phyloP scores from a whole-genome alignment of 2,113 vertebrate species.

The Hemichromis elongatus region DNA sequence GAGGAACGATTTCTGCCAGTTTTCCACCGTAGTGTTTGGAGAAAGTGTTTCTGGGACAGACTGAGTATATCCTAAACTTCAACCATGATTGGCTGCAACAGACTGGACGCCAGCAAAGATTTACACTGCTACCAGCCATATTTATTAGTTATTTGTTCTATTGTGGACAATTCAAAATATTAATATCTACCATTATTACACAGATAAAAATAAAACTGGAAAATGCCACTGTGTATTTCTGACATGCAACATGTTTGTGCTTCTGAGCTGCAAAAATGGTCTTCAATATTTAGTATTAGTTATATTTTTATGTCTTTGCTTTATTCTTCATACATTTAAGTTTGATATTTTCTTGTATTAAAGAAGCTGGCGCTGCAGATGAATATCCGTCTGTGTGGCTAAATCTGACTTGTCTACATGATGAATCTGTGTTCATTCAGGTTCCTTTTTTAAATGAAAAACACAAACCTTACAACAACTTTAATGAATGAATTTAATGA shows the following conservation, averaged over 20 bases:
- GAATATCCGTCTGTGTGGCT: not conserved
- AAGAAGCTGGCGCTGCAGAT: not conserved
- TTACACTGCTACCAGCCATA: not conserved
- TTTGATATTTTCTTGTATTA: not conserved
- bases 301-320: not conserved
- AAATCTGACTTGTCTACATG: not conserved
- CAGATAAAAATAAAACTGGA: not conserved
- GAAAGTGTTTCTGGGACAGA: slow-evolving; percentile 55
- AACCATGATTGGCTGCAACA: not conserved
- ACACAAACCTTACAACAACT: not conserved
- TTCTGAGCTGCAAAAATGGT: not conserved
- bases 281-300: not conserved
- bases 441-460: not conserved
- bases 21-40: slow-evolving; percentile 49
- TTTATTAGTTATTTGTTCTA: not conserved
- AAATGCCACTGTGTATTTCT: not conserved
- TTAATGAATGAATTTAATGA: not conserved
- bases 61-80: not conserved
- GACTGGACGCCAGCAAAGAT: not conserved
- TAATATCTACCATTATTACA: not conserved
- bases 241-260: not conserved
- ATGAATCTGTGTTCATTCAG: not conserved
- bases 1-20: slow-evolving; percentile 51
- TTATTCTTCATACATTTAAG: not conserved
- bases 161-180: slow-evolving; percentile 2